A percentile compares a stretch with the other conserved stretches of the same genome.
Evolutionary conservation across 2,797 vertebrate genomes (phyloP).

Genomic region (Catharus ustulatus): DNA sequence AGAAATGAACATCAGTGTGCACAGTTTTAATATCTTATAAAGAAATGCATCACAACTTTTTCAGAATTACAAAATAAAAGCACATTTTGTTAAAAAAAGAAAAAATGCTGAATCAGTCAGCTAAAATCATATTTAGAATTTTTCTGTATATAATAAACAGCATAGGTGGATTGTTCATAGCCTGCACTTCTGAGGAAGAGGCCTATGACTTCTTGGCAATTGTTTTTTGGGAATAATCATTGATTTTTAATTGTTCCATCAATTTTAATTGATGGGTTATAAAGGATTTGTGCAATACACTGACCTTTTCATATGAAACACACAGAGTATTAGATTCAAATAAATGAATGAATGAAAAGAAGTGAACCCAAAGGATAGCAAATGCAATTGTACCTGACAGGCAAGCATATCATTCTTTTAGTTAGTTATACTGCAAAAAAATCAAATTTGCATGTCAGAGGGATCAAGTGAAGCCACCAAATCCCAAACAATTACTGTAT

Average conservation of each 20-base stretch:
- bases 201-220: not conserved
- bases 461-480: not conserved
- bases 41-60: not conserved
- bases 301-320: not conserved
- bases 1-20: not conserved
- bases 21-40: not conserved
- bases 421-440: slow-evolving; percentile 18
- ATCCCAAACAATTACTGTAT: not conserved
- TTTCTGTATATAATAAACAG: slow-evolving; percentile 35
- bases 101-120: slow-evolving; percentile 26
- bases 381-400: not conserved
- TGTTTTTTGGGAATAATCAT: not conserved
- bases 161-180: not conserved
- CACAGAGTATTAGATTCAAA: slow-evolving; percentile 24
- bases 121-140: slow-evolving; percentile 23
- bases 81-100: not conserved
- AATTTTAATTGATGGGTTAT: not conserved
- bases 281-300: not conserved
- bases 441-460: not conserved
- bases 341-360: not conserved
- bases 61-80: not conserved
- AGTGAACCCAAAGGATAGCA: not conserved
- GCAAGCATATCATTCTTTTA: not conserved
- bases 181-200: not conserved
- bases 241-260: not conserved